Evolutionary conservation across 2,113 vertebrate species (phyloP).

Genomic region (Tragelaphus strepsiceros): DNA sequence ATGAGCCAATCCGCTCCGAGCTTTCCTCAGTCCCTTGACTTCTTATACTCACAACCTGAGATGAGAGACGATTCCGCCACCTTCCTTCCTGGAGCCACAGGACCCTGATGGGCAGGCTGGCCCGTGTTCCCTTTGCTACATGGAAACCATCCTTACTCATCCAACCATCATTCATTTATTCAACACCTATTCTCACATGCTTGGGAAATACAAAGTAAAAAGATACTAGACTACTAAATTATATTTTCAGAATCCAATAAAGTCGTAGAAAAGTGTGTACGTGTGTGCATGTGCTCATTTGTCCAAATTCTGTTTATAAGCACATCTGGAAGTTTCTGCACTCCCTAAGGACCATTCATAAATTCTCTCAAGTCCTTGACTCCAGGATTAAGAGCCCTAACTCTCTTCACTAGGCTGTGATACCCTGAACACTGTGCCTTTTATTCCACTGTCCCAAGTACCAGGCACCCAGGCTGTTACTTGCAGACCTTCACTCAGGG

Average conservation of each 20-base stretch:
- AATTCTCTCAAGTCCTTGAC: not conserved
- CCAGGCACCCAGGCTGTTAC: not conserved
- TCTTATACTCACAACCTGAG: not conserved
- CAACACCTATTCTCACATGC: not conserved
- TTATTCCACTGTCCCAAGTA: not conserved
- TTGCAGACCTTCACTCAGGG: not conserved
- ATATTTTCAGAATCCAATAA: not conserved
- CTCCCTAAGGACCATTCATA: too few relatives aligned
- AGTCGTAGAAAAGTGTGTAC: not conserved
- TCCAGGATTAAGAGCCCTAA: not conserved
- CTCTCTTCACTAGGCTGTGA: not conserved
- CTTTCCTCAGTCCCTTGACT: not conserved
- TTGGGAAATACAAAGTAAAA: not conserved
- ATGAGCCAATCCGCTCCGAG: not conserved
- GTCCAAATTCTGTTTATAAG: not conserved
- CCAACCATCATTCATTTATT: not conserved
- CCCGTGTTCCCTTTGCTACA: not conserved
- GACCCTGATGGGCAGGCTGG: not conserved
- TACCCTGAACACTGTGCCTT: not conserved
- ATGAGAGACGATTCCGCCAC: not conserved
- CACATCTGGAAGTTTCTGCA: not conserved
- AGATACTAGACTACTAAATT: too few relatives aligned
- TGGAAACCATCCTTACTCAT: not conserved
- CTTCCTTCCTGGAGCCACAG: not conserved
- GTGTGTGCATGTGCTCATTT: not conserved